Evolutionary conservation across 2,797 vertebrate genomes (phyloP), one percentile per base, ranked within the genome.

Genomic region (Tenualosa ilisha): DNA sequence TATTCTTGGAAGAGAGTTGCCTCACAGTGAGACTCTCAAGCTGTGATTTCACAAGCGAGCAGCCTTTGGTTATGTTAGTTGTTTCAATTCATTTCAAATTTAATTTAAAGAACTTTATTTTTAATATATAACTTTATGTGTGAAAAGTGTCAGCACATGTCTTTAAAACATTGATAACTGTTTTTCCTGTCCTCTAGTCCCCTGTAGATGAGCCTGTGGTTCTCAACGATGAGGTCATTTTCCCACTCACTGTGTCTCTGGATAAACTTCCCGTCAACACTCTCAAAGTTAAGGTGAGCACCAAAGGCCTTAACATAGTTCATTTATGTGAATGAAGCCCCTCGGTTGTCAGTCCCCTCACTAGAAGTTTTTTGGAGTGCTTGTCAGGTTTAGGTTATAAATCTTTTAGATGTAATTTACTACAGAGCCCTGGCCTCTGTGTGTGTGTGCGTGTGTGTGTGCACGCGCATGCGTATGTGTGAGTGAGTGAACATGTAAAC

Each of bases 151-250:
- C 31, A 31, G 31, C 31, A 31, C 31, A 31, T 31, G 31, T 31
- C 31, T 49, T 49, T 49, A 49, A 49, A 49, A 49, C 46, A 4
- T 4, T 49, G 46, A 5, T 4, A 4, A 49, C 8, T 43, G 82
- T 53, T 82, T 15, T 37, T n/a, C 9, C 22, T 24, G 53, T 26
- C 61, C 56, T 81, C 75, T 53, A 98, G 97, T 95, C 96, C 84
- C 96, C 96, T 82, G 92, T 96, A 89, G 97, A 98, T 84, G 97
- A 97, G 84, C 97, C 97, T 0, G 96, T 98, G 61, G 97, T 98
- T 20, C 91, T 96, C 86, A 95, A 94, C 0, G 97, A 98, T 83
- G 97, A 98, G 89, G 97, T 98, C 37, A 97, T 98, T 90, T 98
- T 98, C 88, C 97, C 97, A 0, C 95, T 98, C 86, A 97, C 97